phyloP scores from a whole-genome alignment of 2,888 invertebrate species.

The Meta bourneti region DNA sequence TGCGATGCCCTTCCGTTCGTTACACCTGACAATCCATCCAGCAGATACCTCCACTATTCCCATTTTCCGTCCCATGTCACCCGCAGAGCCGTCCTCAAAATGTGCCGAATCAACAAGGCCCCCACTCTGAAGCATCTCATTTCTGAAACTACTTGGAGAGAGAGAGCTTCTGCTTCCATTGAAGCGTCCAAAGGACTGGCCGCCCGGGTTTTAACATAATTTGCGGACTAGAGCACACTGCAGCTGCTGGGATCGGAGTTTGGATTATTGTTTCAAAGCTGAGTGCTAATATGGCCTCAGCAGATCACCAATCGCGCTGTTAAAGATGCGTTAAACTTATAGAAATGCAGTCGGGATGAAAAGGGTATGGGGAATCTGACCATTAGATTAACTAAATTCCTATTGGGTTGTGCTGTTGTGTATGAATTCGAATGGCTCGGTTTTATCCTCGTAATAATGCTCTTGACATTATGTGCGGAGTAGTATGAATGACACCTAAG shows the following conservation, averaged over 20 bases:
- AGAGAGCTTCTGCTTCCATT: too few relatives aligned
- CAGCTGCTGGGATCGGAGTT: background rate
- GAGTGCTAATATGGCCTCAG: background rate
- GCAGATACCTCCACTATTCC: background rate
- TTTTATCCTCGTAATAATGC: too few relatives aligned
- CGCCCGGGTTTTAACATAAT: background rate
- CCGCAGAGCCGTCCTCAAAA: constrained; percentile 5
- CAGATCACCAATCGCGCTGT: background rate
- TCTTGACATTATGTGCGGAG: too few relatives aligned
- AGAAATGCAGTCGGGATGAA: background rate
- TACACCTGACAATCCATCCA: background rate
- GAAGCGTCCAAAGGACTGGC: background rate
- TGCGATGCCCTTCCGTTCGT: background rate
- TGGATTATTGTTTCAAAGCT: background rate
- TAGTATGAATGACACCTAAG: too few relatives aligned
- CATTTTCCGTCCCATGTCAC: background rate
- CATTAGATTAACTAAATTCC: background rate
- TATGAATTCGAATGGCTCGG: background rate
- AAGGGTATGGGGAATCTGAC: background rate
- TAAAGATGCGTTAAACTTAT: constrained; percentile 27
- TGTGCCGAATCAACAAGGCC: constrained; percentile 16
- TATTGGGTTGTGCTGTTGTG: background rate
- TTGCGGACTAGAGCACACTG: background rate
- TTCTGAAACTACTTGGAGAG: background rate
- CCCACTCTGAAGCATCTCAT: background rate